phyloP scores from a whole-genome alignment of 2,888 invertebrate species.

The Pteria penguin region DNA sequence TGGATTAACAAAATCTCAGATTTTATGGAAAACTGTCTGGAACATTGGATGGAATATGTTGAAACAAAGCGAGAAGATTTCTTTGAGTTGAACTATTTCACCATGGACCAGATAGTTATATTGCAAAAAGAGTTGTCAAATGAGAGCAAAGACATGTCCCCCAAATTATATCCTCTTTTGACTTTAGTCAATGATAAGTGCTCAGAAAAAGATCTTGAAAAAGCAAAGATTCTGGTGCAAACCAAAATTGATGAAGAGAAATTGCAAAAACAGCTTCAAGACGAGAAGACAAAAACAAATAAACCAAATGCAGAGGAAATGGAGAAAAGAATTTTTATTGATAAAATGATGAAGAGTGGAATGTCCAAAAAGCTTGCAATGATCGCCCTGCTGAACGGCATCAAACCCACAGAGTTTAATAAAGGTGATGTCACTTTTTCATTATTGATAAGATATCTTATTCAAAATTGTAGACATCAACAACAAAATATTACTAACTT shows the following conservation, averaged over 20 bases:
- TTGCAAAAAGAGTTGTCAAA: conserved; percentile 66
- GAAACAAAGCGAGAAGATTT: conserved; percentile 52
- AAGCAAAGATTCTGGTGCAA: conserved; percentile 50
- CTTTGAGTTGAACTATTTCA: conserved; percentile 68
- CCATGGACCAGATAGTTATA: conserved; percentile 71
- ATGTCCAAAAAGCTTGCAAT: conserved; percentile 49
- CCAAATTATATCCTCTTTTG: conserved; percentile 59
- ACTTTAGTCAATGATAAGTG: conserved; percentile 57
- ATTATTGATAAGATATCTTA: no score
- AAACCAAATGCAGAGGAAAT: conserved; percentile 17
- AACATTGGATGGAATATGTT: conserved; percentile 63
- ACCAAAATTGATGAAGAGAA: conserved; percentile 35
- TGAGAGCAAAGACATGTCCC: conserved; percentile 37
- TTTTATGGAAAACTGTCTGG: conserved; percentile 63
- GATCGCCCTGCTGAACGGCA: conserved; percentile 45
- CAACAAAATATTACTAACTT: no score
- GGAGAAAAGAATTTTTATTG: conserved; percentile 43
- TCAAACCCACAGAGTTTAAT: conserved; percentile 38
- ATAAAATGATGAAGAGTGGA: conserved; percentile 50
- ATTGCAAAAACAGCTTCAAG: conserved; percentile 14
- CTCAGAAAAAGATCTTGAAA: conserved; percentile 47
- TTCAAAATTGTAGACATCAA: no score
- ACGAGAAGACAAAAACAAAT: background rate
- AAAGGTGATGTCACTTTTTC: conserved; percentile 47
- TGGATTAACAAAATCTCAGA: conserved; percentile 59